Conservation (phyloP, 35 echinoderm and acorn worm species). For the Lytechinus pictus region DNA sequence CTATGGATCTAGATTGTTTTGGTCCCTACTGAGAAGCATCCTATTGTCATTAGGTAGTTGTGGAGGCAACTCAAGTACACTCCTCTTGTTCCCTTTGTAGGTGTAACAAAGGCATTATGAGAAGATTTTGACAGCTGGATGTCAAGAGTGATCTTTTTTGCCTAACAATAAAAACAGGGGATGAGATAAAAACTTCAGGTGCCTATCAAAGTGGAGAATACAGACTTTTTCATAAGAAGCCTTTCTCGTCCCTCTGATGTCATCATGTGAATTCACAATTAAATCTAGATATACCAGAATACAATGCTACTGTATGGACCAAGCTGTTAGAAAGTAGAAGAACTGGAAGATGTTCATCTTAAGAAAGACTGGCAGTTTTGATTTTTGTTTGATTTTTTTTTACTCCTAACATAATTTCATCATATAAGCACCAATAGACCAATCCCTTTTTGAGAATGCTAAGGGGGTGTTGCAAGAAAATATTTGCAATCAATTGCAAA, state of each 20-base stretch:
- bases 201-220: background rate
- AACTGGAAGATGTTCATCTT: no score
- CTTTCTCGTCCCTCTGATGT: background rate
- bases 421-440: no score
- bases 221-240: background rate
- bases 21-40: background rate
- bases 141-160: background rate
- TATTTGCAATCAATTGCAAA: no score
- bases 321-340: no score
- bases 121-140: constrained; percentile 16
- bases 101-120: background rate
- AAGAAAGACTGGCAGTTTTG: no score
- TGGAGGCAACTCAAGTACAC: background rate
- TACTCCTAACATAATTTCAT: no score
- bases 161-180: background rate
- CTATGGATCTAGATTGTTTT: background rate
- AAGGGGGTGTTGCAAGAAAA: no score
- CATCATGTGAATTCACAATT: background rate
- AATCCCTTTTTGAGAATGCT: no score
- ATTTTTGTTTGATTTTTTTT: no score
- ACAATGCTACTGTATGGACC: no score
- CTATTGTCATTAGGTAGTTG: background rate
- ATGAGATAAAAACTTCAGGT: background rate
- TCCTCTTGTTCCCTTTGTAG: background rate
- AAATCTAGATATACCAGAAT: no score